These are phyloP conservation scores for Acropora tenuis DNA, from an alignment of 64 coral and sea anemone species.

Conservation along the genomic window DNA sequence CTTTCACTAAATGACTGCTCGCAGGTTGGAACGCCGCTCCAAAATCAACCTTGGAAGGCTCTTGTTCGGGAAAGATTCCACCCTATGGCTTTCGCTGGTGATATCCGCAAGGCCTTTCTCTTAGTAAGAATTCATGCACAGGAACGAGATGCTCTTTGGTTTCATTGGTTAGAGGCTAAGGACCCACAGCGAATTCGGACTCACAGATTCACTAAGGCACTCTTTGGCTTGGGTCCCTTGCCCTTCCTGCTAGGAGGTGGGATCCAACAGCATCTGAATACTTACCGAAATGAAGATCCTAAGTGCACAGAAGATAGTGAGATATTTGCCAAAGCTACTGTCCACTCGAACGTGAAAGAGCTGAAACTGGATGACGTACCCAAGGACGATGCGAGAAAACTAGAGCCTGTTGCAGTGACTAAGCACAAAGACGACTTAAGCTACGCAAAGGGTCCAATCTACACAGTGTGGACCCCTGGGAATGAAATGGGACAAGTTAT, in stretches of 20 bases:
- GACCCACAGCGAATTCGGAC: conserved; percentile 5
- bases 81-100: conserved; percentile 3
- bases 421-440: conserved; percentile 7
- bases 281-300: neutral
- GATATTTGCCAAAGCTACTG: conserved; percentile 17
- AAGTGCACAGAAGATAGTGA: conserved; percentile 10
- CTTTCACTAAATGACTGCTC: conserved; percentile 63
- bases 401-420: neutral
- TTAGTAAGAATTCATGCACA: neutral
- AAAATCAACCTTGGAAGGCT: conserved; percentile 14
- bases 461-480: no score
- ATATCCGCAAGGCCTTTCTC: conserved; percentile 4
- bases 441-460: no score
- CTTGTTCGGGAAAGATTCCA: neutral
- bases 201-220: neutral
- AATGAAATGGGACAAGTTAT: no score
- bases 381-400: conserved; percentile 3
- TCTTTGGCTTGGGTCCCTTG: neutral
- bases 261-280: neutral
- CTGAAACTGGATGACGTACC: conserved; percentile 42
- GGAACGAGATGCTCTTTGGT: neutral
- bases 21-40: conserved; percentile 54
- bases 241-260: conserved; percentile 1
- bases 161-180: neutral
- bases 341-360: conserved; percentile 54